Percentiles rank a stretch among this genome's conserved stretches.
These are phyloP conservation scores for Percopsis transmontana DNA, from an alignment of 2,113 vertebrate genomes.

Conservation along the genomic window DNA sequence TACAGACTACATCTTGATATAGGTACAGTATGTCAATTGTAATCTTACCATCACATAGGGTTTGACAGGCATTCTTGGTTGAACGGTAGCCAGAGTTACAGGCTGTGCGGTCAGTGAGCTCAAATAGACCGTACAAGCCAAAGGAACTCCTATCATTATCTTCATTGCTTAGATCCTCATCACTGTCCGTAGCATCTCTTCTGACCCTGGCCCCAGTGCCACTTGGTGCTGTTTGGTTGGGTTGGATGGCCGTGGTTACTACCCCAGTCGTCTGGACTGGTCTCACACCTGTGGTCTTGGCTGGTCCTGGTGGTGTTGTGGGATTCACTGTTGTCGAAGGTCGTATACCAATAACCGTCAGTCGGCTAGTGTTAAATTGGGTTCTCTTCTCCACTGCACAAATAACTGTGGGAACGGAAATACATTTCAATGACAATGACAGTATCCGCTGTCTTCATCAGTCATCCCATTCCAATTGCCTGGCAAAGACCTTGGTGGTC, in stretches of 20 bases:
- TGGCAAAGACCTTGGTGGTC: no score
- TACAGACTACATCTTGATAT: background rate
- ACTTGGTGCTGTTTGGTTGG: no score
- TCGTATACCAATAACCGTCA: background rate
- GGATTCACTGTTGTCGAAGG: background rate
- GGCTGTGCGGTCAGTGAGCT: constrained; percentile 37
- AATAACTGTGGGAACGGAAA: constrained; percentile 19
- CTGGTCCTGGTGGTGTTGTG: no score
- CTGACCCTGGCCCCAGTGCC: background rate
- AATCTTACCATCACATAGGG: constrained; percentile 46
- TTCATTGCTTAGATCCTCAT: background rate
- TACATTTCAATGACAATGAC: background rate
- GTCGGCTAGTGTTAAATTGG: constrained; percentile 4
- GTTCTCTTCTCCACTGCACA: background rate
- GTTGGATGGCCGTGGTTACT: background rate
- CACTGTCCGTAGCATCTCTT: no score
- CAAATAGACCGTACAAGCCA: constrained; percentile 50
- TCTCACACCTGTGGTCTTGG: background rate
- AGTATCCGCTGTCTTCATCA: no score
- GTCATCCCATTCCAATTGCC: no score
- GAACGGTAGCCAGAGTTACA: constrained; percentile 27
- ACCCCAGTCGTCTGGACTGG: background rate
- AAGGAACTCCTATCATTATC: background rate
- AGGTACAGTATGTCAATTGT: background rate
- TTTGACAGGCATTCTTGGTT: constrained; percentile 43